Base-by-base conservation (phyloP, 2,113 vertebrate species). In the Scopus umbretta region DNA sequence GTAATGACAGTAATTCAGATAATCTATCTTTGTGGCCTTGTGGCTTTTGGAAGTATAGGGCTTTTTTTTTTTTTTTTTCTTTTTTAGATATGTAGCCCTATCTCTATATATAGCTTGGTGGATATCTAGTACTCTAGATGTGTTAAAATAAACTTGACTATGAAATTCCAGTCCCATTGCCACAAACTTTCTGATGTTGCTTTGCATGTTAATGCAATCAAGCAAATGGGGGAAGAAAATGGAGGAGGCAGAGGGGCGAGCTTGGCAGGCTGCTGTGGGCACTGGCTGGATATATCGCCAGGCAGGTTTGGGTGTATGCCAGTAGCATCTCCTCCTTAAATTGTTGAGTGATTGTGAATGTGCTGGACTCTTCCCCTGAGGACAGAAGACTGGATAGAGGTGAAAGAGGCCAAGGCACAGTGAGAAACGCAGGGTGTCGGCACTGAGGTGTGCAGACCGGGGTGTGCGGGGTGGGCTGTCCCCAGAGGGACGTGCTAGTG, bases 1-100 rank as follows among this genome's bases (percentile, higher is more conserved):
- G 94, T 98, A 98, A 98, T 98, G 98, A 98, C 90, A 98, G 97
- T 98, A 97, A 97, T 98, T 98, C 95, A 90, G 43, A 66, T 92
- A 74, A 70, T 96, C 97, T 97, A 94, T 98, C 98, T 96, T 97
- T 73, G 45, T 97, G 97, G 96, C 96, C 90, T 96, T 95, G 96
- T 92, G 97, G 97, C 92, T 98, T 98, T 95, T 80, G 87, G 95
- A 98, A 98, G 78, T 94, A 98, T 67, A 96, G 92, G 85, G 65
- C 38, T 43, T 80, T 74, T 95, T n/a, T n/a, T 92, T 80, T 73
- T 95, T 92, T 93, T 19, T 40, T 32, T 12, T 18, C 11, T 36
- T 50, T 47, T 68, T 79, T 34, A 80, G 86, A 59, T 38, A 75
- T 93, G 90, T 7, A 80, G 62, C 62, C 49, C 27, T 49, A 20